These are phyloP conservation scores for Danaus chrysippus DNA, from an alignment of 2,888 invertebrate species.

Conservation along the genomic window DNA sequence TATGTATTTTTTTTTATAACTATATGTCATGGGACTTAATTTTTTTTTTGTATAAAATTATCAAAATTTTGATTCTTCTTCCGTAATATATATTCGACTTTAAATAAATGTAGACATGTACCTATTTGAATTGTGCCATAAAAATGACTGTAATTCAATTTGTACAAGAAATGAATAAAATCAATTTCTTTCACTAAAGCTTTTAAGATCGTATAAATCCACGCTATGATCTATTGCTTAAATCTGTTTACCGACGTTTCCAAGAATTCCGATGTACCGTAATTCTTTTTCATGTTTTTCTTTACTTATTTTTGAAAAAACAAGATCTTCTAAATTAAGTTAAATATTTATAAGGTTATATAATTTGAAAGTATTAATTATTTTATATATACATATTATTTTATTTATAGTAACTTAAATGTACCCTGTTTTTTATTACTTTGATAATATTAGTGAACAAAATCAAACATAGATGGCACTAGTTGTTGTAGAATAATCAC, in stretches of 20 bases:
- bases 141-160: slow-evolving; percentile 1
- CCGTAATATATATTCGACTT: no score
- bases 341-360: no score
- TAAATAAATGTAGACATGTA: no score
- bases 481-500: neutral
- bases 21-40: no score
- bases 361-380: no score
- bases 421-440: no score
- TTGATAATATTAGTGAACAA: neutral
- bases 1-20: no score
- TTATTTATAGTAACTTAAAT: no score
- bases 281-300: neutral
- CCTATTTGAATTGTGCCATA: no score
- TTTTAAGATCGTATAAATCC: slow-evolving; percentile 3
- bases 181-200: slow-evolving; percentile 5
- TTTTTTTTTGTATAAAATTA: no score
- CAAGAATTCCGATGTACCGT: neutral
- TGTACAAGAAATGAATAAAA: slow-evolving; percentile 1
- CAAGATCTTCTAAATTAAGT: neutral
- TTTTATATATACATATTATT: no score
- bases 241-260: slow-evolving; percentile 5
- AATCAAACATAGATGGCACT: neutral
- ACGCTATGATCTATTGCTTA: slow-evolving; percentile 5
- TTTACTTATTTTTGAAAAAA: neutral
- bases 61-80: no score